Conservation (phyloP, 2,888 invertebrate genomes). For the Drosophila prostipennis region DNA sequence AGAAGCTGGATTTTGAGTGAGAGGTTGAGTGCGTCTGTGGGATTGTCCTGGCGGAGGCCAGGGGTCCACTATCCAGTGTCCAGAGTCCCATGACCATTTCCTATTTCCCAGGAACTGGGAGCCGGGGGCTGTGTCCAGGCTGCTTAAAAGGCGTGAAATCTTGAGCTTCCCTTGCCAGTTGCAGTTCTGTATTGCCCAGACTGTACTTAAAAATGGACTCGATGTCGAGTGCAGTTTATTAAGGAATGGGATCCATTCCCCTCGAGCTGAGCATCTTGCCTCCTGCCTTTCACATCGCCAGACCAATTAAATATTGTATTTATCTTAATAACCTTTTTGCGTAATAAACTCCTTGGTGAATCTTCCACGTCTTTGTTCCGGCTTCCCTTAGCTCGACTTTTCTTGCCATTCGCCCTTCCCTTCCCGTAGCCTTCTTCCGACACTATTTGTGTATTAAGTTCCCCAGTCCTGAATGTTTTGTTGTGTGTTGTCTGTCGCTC, state of each 20-base stretch:
- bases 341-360: constrained; percentile 42
- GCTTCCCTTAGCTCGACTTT: constrained; percentile 1
- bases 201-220: neutral
- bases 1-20: constrained; percentile 13
- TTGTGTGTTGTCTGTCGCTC: constrained; percentile 35
- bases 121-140: constrained; percentile 9
- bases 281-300: constrained; percentile 3
- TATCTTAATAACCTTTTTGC: constrained; percentile 48
- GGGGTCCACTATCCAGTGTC: too few relatives aligned
- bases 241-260: constrained; percentile 4
- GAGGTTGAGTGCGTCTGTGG: constrained; percentile 9
- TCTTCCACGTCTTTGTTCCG: neutral
- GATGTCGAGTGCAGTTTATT: constrained; percentile 5
- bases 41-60: neutral
- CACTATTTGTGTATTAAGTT: constrained; percentile 40
- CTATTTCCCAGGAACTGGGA: neutral
- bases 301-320: constrained; percentile 47
- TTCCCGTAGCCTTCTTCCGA: neutral
- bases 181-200: constrained; percentile 1
- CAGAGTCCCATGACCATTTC: too few relatives aligned
- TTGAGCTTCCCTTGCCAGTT: constrained; percentile 6
- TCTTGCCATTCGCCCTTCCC: neutral
- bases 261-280: neutral
- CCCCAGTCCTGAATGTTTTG: constrained; percentile 11
- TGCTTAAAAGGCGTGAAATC: constrained; percentile 16